Evolutionary conservation across 2,797 vertebrate genomes (phyloP), one percentile per base, ranked within the genome.

Genomic region (Furcifer pardalis): DNA sequence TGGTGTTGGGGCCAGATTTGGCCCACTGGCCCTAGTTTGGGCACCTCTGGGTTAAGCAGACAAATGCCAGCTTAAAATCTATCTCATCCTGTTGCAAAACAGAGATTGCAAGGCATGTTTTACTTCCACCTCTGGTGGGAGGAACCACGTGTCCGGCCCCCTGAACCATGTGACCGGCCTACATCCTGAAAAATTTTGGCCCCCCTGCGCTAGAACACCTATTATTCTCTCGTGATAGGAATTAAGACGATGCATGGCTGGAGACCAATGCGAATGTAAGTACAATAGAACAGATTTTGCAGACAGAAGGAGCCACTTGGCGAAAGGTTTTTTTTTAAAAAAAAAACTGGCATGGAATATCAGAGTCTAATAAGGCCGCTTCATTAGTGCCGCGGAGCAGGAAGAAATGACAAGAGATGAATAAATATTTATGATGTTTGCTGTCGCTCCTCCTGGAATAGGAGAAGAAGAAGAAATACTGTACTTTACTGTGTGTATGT

Each of bases 371-470:
- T 75, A 74, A 79, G 81, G 81, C 37, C 9, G 60, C 76, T 83
- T 87, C 81, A 79, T 87, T 87, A 87, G 60, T 5, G 25, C 49
- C 8, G 23, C 15, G 30, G 68, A 56, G n/a, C 60, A 83, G 44
- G 37, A 37, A 25, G n/a, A 42, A 7, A 73, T 9, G 25, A 44
- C 3, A 62, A 74, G 81, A 77, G 49, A 46, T 30, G 62, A 63
- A 75, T 79, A 87, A 79, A 87, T 83, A 87, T 83, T 82, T 78
- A 86, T 78, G 62, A 73, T 7, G 76, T 62, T 83, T 46, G 60
- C 71, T 60, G 5, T 49, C 40, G 46, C 59, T 74, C 49, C 76
- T 68, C 46, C 10, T 17, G 23, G 85, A 83, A 83, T 79, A 35
- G 72, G 46, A 66, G 60, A 49, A 4, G 8, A 4, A 52, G 13